These are phyloP conservation scores for Margaritifera margaritifera DNA, from an alignment of 2,888 invertebrate species.

Conservation along the genomic window DNA sequence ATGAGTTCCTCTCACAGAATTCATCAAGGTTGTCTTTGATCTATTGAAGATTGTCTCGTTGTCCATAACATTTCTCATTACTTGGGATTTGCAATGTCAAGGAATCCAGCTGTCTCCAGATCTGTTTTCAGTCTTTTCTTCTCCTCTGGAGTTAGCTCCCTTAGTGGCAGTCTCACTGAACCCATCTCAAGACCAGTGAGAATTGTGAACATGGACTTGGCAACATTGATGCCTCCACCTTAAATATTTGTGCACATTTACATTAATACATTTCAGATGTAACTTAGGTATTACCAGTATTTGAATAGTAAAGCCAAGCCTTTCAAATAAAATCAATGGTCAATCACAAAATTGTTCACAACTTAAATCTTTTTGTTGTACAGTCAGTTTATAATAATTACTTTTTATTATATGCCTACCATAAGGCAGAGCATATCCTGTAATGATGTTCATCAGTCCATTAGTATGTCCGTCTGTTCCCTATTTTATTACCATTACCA, in stretches of 20 bases:
- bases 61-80: neutral
- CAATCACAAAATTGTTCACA: neutral
- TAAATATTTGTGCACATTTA: neutral
- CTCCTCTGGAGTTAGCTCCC: slow-evolving; percentile 33
- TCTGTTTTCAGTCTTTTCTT: slow-evolving; percentile 35
- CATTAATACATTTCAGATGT: neutral
- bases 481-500: too few species aligned
- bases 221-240: slow-evolving; percentile 49
- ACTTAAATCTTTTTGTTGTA: too few species aligned
- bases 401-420: too few species aligned
- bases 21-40: too few species aligned
- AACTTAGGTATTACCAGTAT: neutral
- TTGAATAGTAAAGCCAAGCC: neutral
- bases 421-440: too few species aligned
- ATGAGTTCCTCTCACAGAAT: too few species aligned
- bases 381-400: too few species aligned
- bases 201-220: slow-evolving; percentile 49
- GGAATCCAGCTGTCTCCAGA: slow-evolving; percentile 31
- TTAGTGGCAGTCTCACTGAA: slow-evolving; percentile 55
- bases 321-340: neutral
- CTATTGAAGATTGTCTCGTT: too few species aligned
- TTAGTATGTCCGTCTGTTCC: too few species aligned
- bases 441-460: too few species aligned
- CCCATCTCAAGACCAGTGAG: slow-evolving; percentile 54
- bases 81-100: slow-evolving; percentile 13